Evolutionary conservation across 2,888 invertebrate species (phyloP).

Genomic region (Cerastoderma edule): DNA sequence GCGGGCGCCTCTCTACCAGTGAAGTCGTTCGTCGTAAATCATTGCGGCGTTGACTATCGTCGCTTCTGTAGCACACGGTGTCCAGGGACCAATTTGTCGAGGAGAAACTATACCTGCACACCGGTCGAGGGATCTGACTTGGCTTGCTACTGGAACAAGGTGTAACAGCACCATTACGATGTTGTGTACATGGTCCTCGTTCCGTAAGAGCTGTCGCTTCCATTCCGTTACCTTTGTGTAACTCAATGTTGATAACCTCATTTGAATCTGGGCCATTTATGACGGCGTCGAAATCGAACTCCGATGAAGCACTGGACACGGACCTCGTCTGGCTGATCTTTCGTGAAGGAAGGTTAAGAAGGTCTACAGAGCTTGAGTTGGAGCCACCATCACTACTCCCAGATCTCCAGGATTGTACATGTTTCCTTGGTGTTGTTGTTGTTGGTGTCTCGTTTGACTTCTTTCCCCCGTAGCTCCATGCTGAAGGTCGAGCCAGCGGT

Average conservation of each 20-base stretch:
- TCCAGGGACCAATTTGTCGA: too few relatives aligned
- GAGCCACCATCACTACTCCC: neutral
- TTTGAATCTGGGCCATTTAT: neutral
- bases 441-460: neutral
- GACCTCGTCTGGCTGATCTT: conserved; percentile 2
- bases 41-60: too few relatives aligned
- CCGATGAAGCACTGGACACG: conserved; percentile 23
- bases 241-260: too few relatives aligned
- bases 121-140: conserved; percentile 11
- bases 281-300: conserved; percentile 26
- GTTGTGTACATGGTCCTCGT: too few relatives aligned
- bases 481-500: conserved; percentile 12
- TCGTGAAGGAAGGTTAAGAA: neutral
- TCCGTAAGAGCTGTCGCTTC: neutral
- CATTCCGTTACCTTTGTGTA: neutral
- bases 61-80: too few relatives aligned
- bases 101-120: neutral
- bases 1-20: too few relatives aligned
- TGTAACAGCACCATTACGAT: too few relatives aligned
- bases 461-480: conserved; percentile 26
- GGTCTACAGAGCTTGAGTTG: neutral
- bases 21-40: too few relatives aligned
- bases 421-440: neutral
- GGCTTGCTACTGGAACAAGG: neutral
- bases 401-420: too few relatives aligned